Base-by-base conservation (phyloP, 92 coral and sea anemone species). In the Heteractis magnifica region DNA sequence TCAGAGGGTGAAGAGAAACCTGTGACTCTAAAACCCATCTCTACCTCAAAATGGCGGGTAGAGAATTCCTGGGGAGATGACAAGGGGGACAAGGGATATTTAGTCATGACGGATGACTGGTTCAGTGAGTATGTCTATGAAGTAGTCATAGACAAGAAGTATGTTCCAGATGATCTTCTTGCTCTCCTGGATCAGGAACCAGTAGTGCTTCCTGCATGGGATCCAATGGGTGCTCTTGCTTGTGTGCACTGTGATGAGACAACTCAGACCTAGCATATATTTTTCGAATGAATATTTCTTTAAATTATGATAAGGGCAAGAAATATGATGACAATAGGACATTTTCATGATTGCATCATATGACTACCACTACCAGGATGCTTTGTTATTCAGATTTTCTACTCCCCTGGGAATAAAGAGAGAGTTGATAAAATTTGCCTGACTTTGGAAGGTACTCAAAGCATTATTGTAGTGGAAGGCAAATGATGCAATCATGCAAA, bases 1-100 rank as follows among this genome's bases (percentile, higher is more conserved):
- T 80, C 73, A 77, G 86, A 81, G 56, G 59, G 76, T 6, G 89
- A 26, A 12, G 88, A 78, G 0, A 85, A 85, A 34, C 87, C 88
- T 49, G 90, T 74, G 13, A 71, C 87, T 4, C 84, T 88, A 70
- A 90, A 78, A 20, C 96, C 96, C 41, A 51, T 97, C 41, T 86
- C 91, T 78, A 94, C 98, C 71, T 92, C 89, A 7, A 97, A 97
- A 84, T 97, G 99, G 99, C 91, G 99, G 52, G 99, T 97, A 10
- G 99, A 97, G 84, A 96, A 96, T 81, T 96, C 99, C 73, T 96
- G 99, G 99, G 98, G 99, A 16, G 99, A 96, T 75, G 99, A 94
- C 81, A 94, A 92, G 65, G 95, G 94, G 8, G 97, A 96, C 78
- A 95, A 95, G 82, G 99, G 99, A 3, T 96, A 94, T 84, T 91